Evolutionary conservation across 2,113 vertebrate genomes (phyloP).

Genomic region (Percopsis transmontana): DNA sequence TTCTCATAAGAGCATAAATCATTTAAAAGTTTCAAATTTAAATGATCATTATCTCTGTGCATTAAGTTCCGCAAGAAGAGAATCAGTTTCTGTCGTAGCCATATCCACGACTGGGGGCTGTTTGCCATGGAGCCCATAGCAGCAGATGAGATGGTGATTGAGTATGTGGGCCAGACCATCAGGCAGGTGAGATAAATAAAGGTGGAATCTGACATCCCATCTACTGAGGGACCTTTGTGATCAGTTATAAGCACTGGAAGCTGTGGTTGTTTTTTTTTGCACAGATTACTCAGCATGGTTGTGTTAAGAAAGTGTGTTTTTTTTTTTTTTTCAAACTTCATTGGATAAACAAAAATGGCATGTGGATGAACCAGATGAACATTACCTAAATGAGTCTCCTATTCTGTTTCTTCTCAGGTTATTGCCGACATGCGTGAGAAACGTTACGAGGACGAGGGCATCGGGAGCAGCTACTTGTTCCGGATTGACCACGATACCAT

Average conservation of each 20-base stretch:
- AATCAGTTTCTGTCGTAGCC: slow-evolving; percentile 92
- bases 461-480: slow-evolving; percentile 98
- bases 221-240: too few species aligned
- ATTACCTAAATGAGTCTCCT: background rate
- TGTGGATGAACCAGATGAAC: background rate
- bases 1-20: background rate
- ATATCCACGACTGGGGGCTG: slow-evolving; percentile 98
- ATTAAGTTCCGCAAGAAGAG: slow-evolving; percentile 95
- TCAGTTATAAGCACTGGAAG: too few species aligned
- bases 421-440: slow-evolving; percentile 97
- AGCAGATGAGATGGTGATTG: slow-evolving; percentile 98
- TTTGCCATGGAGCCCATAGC: slow-evolving; percentile 97
- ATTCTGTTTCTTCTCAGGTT: slow-evolving; percentile 74
- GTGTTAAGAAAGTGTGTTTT: too few species aligned
- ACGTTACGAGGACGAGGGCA: slow-evolving; percentile 92
- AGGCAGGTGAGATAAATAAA: slow-evolving; percentile 83
- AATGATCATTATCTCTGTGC: background rate
- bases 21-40: background rate
- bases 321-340: too few species aligned
- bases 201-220: too few species aligned
- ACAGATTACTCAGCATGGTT: too few species aligned
- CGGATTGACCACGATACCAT: slow-evolving; percentile 95
- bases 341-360: background rate
- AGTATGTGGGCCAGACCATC: slow-evolving; percentile 96
- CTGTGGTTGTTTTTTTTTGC: too few species aligned